phyloP scores from a whole-genome alignment of 2,797 vertebrate species.

The Avahi laniger region DNA sequence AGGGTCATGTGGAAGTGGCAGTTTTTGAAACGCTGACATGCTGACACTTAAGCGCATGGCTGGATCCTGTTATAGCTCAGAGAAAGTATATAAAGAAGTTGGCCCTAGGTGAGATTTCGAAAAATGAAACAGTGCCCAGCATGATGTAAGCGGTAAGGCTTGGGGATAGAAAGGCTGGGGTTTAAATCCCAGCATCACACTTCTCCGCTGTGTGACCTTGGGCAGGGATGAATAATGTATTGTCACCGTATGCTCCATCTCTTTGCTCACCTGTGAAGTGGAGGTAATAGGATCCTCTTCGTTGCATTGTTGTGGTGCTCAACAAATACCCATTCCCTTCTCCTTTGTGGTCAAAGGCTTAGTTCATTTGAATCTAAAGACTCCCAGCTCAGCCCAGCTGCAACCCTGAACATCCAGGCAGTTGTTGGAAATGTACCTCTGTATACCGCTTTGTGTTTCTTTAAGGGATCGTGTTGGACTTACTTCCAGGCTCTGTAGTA shows the following conservation, averaged over 20 bases:
- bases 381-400: not conserved
- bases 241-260: not conserved
- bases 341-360: not conserved
- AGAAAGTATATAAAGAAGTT: constrained; percentile 58
- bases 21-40: constrained; percentile 71
- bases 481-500: not conserved
- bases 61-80: constrained; percentile 70
- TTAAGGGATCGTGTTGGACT: not conserved
- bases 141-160: constrained; percentile 13
- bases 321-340: not conserved
- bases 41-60: constrained; percentile 57
- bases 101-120: constrained; percentile 61
- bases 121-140: not conserved
- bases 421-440: not conserved
- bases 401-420: not conserved
- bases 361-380: not conserved
- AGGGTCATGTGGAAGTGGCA: constrained; percentile 68
- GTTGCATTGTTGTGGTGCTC: not conserved
- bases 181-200: not conserved
- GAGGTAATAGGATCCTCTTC: not conserved
- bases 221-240: not conserved
- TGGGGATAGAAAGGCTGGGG: not conserved
- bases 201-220: not conserved
- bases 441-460: not conserved
- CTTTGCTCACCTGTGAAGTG: not conserved